Conservation (phyloP, 2,888 invertebrate species). For the Drosophila subsilvestris region DNA sequence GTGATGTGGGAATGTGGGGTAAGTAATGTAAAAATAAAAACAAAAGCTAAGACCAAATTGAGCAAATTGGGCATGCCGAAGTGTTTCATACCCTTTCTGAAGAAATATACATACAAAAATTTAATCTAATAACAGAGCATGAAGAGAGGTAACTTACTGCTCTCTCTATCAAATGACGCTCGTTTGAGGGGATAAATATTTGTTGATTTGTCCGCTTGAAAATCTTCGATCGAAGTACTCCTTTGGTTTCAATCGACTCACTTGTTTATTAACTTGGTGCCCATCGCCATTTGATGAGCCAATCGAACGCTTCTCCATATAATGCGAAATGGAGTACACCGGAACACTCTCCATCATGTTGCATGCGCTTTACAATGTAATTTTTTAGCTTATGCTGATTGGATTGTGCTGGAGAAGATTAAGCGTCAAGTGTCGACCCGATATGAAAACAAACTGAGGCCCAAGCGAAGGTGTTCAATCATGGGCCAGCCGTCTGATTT, state of each 20-base stretch:
- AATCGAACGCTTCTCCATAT: constrained; percentile 66
- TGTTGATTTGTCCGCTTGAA: no score
- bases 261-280: constrained; percentile 42
- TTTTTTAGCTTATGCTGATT: not conserved
- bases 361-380: constrained; percentile 30
- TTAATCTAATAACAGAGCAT: not conserved
- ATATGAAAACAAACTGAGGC: constrained; percentile 47
- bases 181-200: no score
- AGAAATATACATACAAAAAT: not conserved
- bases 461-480: constrained; percentile 27
- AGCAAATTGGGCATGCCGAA: constrained; percentile 19
- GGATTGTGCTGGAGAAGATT: not conserved
- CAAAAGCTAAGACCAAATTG: constrained; percentile 9
- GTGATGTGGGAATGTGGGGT: constrained; percentile 33
- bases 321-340: constrained; percentile 79
- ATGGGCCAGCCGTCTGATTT: constrained; percentile 55
- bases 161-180: not conserved
- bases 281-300: constrained; percentile 22
- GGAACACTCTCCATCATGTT: constrained; percentile 69
- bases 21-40: constrained; percentile 23
- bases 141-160: not conserved
- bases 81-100: constrained; percentile 25
- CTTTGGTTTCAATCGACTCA: constrained; percentile 47
- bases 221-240: not conserved
- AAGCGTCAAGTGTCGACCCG: constrained; percentile 22